phyloP scores from a whole-genome alignment of 2,888 invertebrate genomes.

The Tanytarsus gracilentus region DNA sequence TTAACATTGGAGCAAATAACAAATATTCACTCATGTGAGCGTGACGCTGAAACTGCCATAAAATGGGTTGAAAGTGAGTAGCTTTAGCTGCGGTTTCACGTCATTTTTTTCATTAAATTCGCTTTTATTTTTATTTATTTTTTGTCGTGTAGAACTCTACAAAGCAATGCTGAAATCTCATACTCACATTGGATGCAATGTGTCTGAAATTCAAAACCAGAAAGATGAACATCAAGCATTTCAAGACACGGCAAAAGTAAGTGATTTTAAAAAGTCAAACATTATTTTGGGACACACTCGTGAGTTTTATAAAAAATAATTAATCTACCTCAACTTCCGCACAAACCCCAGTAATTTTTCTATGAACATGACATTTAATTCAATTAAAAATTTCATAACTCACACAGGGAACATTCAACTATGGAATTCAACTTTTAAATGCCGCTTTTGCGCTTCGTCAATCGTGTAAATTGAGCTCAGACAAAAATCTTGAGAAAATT shows the following conservation, averaged over 20 bases:
- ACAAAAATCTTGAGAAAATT: conserved; percentile 49
- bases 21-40: conserved; percentile 66
- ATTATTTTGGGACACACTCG: background rate
- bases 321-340: no score
- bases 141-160: conserved; percentile 50
- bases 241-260: conserved; percentile 69
- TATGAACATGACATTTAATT: background rate
- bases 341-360: no score
- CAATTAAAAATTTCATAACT: background rate
- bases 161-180: conserved; percentile 59
- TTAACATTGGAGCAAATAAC: conserved; percentile 68
- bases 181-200: conserved; percentile 62
- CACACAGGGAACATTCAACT: conserved; percentile 67
- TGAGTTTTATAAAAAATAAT: no score
- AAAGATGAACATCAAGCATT: conserved; percentile 66
- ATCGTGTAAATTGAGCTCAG: conserved; percentile 56
- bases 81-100: background rate
- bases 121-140: background rate
- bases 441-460: conserved; percentile 63
- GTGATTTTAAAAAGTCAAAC: no score
- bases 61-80: conserved; percentile 53
- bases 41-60: conserved; percentile 64
- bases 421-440: conserved; percentile 67
- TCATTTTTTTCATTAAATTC: background rate
- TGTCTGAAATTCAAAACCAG: conserved; percentile 62